phyloP scores from a whole-genome alignment of 2,113 vertebrate species.

The Oryzias curvinotus region DNA sequence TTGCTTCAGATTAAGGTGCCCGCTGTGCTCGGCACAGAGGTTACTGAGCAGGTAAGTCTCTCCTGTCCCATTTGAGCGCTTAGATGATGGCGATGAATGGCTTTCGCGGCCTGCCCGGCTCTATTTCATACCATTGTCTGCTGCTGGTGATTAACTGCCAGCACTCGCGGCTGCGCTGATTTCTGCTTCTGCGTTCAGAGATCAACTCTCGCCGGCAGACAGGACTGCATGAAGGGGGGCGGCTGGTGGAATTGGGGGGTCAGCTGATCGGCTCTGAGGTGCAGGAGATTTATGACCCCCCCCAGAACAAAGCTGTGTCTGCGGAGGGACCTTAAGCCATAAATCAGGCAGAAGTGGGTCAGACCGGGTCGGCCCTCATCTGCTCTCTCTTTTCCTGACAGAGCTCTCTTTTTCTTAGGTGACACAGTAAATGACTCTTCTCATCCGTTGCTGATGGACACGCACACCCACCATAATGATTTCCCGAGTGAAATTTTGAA shows the following conservation, averaged over 20 bases:
- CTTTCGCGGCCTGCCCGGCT: conserved; percentile 32
- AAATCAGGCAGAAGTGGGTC: conserved; percentile 79
- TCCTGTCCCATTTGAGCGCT: conserved; percentile 30
- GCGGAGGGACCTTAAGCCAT: conserved; percentile 62
- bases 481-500: not conserved
- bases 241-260: conserved; percentile 53
- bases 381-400: conserved; percentile 14
- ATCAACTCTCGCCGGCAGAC: conserved; percentile 24
- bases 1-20: conserved; percentile 1
- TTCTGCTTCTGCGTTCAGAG: conserved; percentile 48
- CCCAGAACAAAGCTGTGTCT: conserved; percentile 73
- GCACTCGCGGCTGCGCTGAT: conserved; percentile 30
- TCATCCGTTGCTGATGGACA: not conserved
- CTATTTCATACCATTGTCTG: conserved; percentile 45
- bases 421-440: not conserved
- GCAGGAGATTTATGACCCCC: conserved; percentile 76
- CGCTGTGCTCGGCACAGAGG: not conserved
- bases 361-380: conserved; percentile 69
- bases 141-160: conserved; percentile 58
- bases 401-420: not conserved
- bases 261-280: conserved; percentile 64
- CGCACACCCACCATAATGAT: no score
- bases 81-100: conserved; percentile 26
- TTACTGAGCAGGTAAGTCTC: conserved; percentile 35
- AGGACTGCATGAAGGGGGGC: conserved; percentile 11